phyloP scores from a whole-genome alignment of 2,888 invertebrate genomes.

The Chydorus sphaericus region DNA sequence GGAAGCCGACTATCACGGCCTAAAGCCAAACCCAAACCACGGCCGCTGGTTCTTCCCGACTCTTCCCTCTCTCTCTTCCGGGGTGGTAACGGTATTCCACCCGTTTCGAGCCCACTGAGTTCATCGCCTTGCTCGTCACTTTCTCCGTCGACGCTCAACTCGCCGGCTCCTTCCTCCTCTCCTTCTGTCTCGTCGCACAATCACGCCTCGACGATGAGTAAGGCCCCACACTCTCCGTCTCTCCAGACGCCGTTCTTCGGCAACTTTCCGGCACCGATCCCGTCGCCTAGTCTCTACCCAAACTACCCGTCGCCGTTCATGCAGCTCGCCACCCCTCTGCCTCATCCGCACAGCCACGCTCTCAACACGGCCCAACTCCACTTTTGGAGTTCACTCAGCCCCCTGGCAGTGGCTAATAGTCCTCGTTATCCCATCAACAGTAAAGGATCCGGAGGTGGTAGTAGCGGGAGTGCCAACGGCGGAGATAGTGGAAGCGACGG shows the following conservation, averaged over 20 bases:
- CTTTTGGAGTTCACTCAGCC: slow-evolving; percentile 29
- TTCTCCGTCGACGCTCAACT: slow-evolving; percentile 19
- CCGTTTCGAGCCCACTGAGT: slow-evolving; percentile 9
- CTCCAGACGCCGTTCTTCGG: slow-evolving; percentile 21
- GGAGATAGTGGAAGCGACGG: neutral
- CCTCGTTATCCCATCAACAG: slow-evolving; percentile 16
- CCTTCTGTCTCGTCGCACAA: slow-evolving; percentile 11
- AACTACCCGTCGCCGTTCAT: slow-evolving; percentile 20
- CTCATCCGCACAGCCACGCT: slow-evolving; percentile 21
- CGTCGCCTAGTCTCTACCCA: slow-evolving; percentile 19
- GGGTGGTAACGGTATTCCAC: slow-evolving; percentile 5
- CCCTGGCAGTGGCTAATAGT: slow-evolving; percentile 18
- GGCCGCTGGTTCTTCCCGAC: slow-evolving; percentile 20
- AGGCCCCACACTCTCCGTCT: slow-evolving; percentile 14
- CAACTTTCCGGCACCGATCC: slow-evolving; percentile 20
- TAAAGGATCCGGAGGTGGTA: neutral
- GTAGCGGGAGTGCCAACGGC: neutral
- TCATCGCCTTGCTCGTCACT: slow-evolving; percentile 17
- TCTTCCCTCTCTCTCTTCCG: slow-evolving; percentile 10
- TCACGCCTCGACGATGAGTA: slow-evolving; percentile 2
- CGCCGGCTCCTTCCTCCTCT: slow-evolving; percentile 19
- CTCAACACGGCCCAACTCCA: slow-evolving; percentile 25
- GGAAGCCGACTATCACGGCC: neutral
- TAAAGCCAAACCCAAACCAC: slow-evolving; percentile 20
- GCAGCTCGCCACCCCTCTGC: slow-evolving; percentile 18